These are phyloP conservation scores for Drosophila persimilis DNA, from an alignment of 1,140 invertebrate species.

Conservation along the genomic window DNA sequence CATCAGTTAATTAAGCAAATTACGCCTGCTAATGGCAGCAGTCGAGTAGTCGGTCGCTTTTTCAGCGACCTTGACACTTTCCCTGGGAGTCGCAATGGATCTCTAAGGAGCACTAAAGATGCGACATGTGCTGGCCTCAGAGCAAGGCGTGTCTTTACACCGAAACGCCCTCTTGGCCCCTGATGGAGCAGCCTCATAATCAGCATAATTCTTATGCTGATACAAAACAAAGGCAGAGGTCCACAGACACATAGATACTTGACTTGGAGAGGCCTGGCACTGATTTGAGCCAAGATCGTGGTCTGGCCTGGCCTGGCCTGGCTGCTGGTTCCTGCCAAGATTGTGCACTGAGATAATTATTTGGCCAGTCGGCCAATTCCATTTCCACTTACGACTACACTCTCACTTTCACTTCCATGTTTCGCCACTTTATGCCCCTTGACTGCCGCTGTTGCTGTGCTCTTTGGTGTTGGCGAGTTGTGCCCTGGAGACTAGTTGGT, in stretches of 20 bases:
- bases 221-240: slow-evolving; percentile 33
- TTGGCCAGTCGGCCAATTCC: slow-evolving; percentile 47
- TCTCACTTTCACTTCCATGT: slow-evolving; percentile 56
- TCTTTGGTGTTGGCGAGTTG: slow-evolving; percentile 58
- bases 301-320: not conserved
- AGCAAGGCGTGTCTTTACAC: slow-evolving; percentile 31
- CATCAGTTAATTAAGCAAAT: slow-evolving; percentile 53
- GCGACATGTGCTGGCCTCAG: slow-evolving; percentile 31
- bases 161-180: slow-evolving; percentile 37
- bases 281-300: slow-evolving; percentile 61
- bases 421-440: slow-evolving; percentile 71
- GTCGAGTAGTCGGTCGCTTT: not conserved
- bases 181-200: slow-evolving; percentile 69
- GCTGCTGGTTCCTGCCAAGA: slow-evolving; percentile 46
- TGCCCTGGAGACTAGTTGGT: slow-evolving; percentile 75
- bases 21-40: slow-evolving; percentile 37
- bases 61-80: slow-evolving; percentile 40
- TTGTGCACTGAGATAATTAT: slow-evolving; percentile 77
- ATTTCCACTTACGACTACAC: slow-evolving; percentile 12
- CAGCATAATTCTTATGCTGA: slow-evolving; percentile 76
- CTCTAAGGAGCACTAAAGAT: slow-evolving; percentile 42
- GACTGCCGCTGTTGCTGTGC: slow-evolving; percentile 33
- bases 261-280: slow-evolving; percentile 30
- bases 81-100: slow-evolving; percentile 39
- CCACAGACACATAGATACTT: slow-evolving; percentile 13